A percentile compares a stretch with the other conserved stretches of the same genome.
Evolutionary conservation across 2,797 vertebrate genomes (phyloP).

Genomic region (Chiroxiphia lanceolata): DNA sequence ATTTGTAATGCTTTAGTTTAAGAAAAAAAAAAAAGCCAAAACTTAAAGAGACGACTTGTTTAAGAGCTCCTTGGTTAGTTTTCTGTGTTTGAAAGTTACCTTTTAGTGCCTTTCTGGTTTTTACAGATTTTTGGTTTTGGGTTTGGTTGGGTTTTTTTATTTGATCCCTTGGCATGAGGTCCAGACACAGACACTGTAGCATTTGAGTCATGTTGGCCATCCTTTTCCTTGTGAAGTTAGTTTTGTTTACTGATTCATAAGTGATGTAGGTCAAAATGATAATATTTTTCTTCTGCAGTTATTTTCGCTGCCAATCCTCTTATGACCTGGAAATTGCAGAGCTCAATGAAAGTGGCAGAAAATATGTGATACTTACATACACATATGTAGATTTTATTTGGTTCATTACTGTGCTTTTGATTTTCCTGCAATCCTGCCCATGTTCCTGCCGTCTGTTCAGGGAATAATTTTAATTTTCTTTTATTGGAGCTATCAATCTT

Average conservation of each 20-base stretch:
- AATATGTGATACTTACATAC: background rate
- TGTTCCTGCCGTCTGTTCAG: background rate
- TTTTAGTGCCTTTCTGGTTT: background rate
- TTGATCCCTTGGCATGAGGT: conserved; percentile 15
- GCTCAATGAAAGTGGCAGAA: conserved; percentile 8
- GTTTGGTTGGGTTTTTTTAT: background rate
- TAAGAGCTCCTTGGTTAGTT: background rate
- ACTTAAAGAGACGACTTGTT: background rate
- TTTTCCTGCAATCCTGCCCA: background rate
- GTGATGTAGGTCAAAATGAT: background rate
- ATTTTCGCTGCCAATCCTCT: conserved; percentile 51
- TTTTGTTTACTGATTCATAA: conserved; percentile 51
- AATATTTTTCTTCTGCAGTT: conserved; percentile 35
- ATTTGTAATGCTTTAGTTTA: background rate
- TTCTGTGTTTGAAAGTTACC: background rate
- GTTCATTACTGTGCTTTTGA: conserved; percentile 16
- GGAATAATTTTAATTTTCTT: background rate
- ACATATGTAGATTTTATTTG: background rate
- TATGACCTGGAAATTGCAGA: conserved; percentile 45
- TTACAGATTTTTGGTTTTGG: background rate
- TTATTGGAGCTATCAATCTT: background rate
- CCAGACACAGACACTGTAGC: background rate
- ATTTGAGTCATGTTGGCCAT: conserved; percentile 34
- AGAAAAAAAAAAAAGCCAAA: background rate
- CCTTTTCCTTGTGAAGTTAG: conserved; percentile 11